Conservation (phyloP, 2,888 invertebrate species). For the Liposcelis brunnea region DNA sequence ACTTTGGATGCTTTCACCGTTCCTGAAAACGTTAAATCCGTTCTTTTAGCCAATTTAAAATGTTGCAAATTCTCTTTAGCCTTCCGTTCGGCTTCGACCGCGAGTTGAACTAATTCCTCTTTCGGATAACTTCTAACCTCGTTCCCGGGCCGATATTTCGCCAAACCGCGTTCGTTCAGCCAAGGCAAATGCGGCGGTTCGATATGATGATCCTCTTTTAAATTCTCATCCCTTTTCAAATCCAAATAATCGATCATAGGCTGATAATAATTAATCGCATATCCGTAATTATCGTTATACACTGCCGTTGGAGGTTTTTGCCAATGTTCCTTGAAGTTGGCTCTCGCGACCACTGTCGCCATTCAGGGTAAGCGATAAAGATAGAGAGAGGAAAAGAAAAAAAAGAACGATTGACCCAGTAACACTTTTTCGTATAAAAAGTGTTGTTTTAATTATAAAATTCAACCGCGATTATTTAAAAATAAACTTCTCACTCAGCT, state of each 20-base stretch:
- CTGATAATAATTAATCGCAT: conserved; percentile 69
- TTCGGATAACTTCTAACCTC: conserved; percentile 46
- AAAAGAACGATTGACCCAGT: conserved; percentile 2
- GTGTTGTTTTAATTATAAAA: no score
- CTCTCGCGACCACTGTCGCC: conserved; percentile 11
- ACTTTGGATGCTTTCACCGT: conserved; percentile 44
- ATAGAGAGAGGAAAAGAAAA: not conserved
- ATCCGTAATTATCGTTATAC: conserved; percentile 70
- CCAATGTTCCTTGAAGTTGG: conserved; percentile 26
- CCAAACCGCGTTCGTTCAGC: conserved; percentile 49
- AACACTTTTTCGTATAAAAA: not conserved
- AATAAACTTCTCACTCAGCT: no score
- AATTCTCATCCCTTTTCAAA: conserved; percentile 37
- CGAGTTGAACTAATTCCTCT: conserved; percentile 46
- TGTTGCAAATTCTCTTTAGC: conserved; percentile 47
- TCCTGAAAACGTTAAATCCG: conserved; percentile 42
- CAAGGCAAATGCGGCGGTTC: conserved; percentile 53
- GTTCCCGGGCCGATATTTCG: conserved; percentile 46
- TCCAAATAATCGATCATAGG: conserved; percentile 76
- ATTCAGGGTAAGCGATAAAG: conserved; percentile 5
- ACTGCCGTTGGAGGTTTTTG: conserved; percentile 43
- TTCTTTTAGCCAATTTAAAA: conserved; percentile 39
- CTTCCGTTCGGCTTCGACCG: conserved; percentile 46
- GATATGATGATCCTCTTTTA: conserved; percentile 23
- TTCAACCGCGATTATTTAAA: no score